phyloP scores from a whole-genome alignment of 2,888 invertebrate genomes.

The Podabrus alpinus region DNA sequence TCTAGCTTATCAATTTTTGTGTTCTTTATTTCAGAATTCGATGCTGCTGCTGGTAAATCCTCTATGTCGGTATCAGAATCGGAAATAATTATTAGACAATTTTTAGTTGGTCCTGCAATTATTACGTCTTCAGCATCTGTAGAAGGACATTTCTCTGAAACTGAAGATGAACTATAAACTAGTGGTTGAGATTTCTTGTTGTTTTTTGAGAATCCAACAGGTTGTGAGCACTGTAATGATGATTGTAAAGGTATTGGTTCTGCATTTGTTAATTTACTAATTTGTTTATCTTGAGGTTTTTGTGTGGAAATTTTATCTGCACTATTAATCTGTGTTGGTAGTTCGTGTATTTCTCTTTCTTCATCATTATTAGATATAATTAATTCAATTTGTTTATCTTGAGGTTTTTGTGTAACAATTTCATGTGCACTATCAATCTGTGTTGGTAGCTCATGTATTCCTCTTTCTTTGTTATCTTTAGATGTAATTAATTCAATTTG shows the following conservation, averaged over 20 bases:
- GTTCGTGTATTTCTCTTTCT: too few species aligned
- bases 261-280: background rate
- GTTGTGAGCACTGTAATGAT: background rate
- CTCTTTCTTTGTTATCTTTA: too few species aligned
- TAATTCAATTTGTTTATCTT: too few species aligned
- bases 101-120: background rate
- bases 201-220: background rate
- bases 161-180: background rate
- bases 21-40: background rate
- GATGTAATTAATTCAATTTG: too few species aligned
- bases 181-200: background rate
- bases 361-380: too few species aligned
- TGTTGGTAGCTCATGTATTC: too few species aligned
- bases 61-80: conserved; percentile 21
- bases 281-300: too few species aligned
- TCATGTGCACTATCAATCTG: too few species aligned
- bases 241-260: background rate
- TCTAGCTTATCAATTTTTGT: background rate
- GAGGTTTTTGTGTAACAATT: too few species aligned
- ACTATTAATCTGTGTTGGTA: too few species aligned
- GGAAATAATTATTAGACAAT: conserved; percentile 6
- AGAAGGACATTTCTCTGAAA: background rate
- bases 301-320: too few species aligned
- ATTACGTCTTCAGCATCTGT: background rate
- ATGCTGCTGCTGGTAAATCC: background rate